phyloP scores from a whole-genome alignment of 2,888 invertebrate genomes.

The Pristionchus japonicus region DNA sequence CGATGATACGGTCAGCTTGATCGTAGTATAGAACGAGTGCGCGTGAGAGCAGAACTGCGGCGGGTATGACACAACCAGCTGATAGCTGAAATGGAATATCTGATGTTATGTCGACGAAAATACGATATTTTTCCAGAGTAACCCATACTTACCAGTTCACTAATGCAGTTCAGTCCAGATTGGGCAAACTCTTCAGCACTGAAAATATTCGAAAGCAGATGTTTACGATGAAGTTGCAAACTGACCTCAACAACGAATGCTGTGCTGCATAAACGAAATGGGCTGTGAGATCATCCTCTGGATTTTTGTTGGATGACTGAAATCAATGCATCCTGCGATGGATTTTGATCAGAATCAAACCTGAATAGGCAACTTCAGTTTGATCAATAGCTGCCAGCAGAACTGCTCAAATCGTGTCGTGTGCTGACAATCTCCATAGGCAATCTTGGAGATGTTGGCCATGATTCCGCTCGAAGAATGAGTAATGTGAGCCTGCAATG shows the following conservation, averaged over 20 bases:
- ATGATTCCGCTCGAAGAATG: slow-evolving; percentile 72
- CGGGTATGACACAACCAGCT: slow-evolving; percentile 45
- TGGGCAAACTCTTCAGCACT: slow-evolving; percentile 56
- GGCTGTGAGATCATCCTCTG: slow-evolving; percentile 64
- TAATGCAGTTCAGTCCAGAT: slow-evolving; percentile 52
- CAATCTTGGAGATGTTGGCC: slow-evolving; percentile 68
- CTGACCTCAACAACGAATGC: slow-evolving; percentile 62
- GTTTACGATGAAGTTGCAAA: not conserved
- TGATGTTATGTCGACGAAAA: not conserved
- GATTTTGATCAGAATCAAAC: slow-evolving; percentile 42
- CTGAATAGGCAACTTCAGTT: slow-evolving; percentile 66
- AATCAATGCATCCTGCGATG: not conserved
- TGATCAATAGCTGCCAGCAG: slow-evolving; percentile 73
- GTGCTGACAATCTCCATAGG: slow-evolving; percentile 64
- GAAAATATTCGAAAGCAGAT: slow-evolving; percentile 28
- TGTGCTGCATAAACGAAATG: slow-evolving; percentile 65
- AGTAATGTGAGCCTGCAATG: slow-evolving; percentile 63
- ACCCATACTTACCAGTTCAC: slow-evolving; percentile 50
- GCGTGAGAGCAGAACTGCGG: slow-evolving; percentile 51
- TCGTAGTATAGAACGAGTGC: slow-evolving; percentile 51
- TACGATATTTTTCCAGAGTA: not conserved
- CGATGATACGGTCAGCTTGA: slow-evolving; percentile 40
- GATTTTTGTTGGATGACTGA: slow-evolving; percentile 33
- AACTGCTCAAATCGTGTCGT: slow-evolving; percentile 72
- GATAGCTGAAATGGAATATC: slow-evolving; percentile 49